These are phyloP conservation scores for Lacerta viridis DNA, from an alignment of 2,797 vertebrate genomes.

Conservation along the genomic window DNA sequence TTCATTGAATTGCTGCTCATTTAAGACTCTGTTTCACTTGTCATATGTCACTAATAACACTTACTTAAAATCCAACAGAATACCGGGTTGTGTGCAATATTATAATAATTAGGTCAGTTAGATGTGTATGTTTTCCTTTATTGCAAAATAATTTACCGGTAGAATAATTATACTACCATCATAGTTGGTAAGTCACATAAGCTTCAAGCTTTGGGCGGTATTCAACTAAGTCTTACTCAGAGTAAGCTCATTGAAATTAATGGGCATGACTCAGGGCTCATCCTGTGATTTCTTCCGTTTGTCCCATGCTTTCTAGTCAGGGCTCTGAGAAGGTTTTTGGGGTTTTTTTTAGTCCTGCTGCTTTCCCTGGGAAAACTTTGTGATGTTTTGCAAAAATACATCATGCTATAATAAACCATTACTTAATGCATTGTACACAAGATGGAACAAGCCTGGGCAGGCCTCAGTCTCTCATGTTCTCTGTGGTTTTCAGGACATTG, in stretches of 20 bases:
- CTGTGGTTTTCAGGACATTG: background rate
- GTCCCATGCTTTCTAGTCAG: too few relatives aligned
- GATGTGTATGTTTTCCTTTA: accelerated
- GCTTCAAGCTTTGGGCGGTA: background rate
- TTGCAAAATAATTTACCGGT: background rate
- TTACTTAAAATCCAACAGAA: slow-evolving; percentile 1
- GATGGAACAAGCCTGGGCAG: background rate
- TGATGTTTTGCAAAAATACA: slow-evolving; percentile 51
- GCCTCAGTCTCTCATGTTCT: background rate
- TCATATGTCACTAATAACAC: background rate
- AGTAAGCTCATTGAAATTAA: too few relatives aligned
- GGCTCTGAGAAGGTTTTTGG: too few relatives aligned
- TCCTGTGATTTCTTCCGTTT: too few relatives aligned
- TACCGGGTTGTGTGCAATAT: background rate
- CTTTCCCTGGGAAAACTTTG: slow-evolving; percentile 18
- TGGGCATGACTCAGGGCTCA: too few relatives aligned
- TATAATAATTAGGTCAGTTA: background rate
- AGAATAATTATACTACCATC: background rate
- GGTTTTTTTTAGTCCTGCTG: slow-evolving; percentile 37
- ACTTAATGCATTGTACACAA: background rate
- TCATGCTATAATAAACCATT: background rate
- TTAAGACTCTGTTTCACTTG: background rate
- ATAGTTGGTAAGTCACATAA: background rate
- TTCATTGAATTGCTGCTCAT: background rate
- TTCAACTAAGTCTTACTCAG: background rate